Percentiles rank a stretch among this genome's conserved stretches.
Evolutionary conservation across 37 sponge, comb jelly and placozoan species (phyloP).

Genomic region (Dysidea cf. avara): DNA sequence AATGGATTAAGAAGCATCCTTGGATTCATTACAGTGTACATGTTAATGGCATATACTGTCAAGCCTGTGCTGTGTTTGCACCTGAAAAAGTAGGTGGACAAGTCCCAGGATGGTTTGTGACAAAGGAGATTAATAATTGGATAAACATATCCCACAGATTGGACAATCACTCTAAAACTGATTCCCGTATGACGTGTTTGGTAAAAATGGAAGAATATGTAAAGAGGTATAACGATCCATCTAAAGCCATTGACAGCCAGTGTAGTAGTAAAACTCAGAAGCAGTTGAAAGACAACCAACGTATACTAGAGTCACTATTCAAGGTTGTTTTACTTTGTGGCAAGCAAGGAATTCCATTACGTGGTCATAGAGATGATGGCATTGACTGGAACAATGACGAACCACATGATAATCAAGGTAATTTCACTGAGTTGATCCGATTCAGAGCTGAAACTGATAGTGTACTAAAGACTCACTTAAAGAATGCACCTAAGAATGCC

Average conservation of each 20-base stretch:
- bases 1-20: conserved; percentile 42
- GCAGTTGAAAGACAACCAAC: conserved; percentile 10
- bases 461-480: conserved; percentile 7
- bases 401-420: conserved; percentile 6
- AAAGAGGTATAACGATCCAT: conserved; percentile 5
- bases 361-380: conserved; percentile 37
- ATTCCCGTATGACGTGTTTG: conserved; percentile 8
- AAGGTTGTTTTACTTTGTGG: conserved; percentile 29
- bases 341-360: conserved; percentile 25
- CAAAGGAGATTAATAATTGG: conserved; percentile 11
- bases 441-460: conserved; percentile 27
- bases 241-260: background rate
- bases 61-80: conserved; percentile 50
- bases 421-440: conserved; percentile 14
- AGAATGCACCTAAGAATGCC: conserved; percentile 24
- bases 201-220: conserved; percentile 13
- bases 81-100: conserved; percentile 37
- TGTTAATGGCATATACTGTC: conserved; percentile 43
- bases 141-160: background rate
- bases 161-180: background rate
- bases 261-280: background rate
- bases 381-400: background rate
- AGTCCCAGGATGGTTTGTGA: conserved; percentile 36
- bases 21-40: conserved; percentile 49
- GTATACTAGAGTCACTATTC: conserved; percentile 21